Conservation (phyloP, 2,113 vertebrate species). For the Rousettus leschenaultii region DNA sequence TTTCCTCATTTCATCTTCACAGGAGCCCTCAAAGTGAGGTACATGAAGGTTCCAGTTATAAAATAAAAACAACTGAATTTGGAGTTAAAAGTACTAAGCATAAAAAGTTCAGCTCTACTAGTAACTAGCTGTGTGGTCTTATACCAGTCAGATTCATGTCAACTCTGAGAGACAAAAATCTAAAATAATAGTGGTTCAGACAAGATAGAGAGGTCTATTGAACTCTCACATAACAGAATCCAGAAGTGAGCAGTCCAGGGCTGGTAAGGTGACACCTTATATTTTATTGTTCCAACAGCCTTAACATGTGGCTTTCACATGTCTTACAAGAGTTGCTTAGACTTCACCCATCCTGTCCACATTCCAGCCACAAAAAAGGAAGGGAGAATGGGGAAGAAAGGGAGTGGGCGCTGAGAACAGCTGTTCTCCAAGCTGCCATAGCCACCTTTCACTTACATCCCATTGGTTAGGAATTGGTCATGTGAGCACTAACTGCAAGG, state of each 20-base stretch:
- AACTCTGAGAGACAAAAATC: background rate
- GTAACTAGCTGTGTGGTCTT: background rate
- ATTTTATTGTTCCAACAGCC: background rate
- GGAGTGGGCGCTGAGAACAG: accelerated
- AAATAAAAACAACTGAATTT: background rate
- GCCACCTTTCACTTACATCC: background rate
- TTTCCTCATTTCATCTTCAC: background rate
- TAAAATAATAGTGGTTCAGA: background rate
- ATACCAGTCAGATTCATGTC: background rate
- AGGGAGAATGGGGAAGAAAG: background rate
- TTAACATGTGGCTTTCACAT: background rate
- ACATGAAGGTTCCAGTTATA: background rate
- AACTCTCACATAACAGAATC: background rate
- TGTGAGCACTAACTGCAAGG: background rate
- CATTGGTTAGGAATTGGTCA: background rate
- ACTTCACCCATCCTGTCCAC: background rate
- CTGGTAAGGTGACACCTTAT: background rate
- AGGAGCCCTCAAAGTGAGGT: background rate
- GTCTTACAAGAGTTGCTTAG: background rate
- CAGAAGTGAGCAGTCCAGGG: background rate
- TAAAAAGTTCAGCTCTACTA: background rate
- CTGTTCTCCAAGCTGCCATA: accelerated
- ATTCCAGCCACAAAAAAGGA: background rate
- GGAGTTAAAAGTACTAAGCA: background rate
- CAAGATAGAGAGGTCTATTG: background rate